These are phyloP conservation scores for Dromas ardeola DNA, from an alignment of 2,113 vertebrate genomes.

Conservation along the genomic window DNA sequence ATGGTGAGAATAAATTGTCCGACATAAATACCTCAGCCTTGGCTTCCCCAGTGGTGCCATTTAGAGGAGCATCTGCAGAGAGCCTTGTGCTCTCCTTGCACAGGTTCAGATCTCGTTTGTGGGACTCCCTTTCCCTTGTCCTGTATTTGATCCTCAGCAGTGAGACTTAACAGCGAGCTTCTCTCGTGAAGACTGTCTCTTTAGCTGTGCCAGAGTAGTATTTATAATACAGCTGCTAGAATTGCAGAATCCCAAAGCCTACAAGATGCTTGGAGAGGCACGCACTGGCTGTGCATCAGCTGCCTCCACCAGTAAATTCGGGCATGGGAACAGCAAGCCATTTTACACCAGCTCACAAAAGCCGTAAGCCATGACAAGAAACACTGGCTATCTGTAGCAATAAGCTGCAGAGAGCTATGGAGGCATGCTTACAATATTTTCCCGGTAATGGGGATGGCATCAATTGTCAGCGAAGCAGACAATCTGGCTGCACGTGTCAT, in stretches of 20 bases:
- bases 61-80: neutral
- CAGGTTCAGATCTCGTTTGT: neutral
- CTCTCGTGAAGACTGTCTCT: neutral
- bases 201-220: neutral
- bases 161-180: neutral
- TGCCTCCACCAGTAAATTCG: neutral
- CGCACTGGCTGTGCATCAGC: neutral
- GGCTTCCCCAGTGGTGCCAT: neutral
- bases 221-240: neutral
- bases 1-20: neutral
- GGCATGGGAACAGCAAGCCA: neutral
- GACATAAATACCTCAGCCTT: neutral
- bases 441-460: constrained; percentile 30
- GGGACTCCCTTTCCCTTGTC: neutral
- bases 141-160: neutral
- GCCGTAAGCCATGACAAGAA: neutral
- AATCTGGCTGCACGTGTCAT: constrained; percentile 49
- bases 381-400: neutral
- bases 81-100: fast-evolving
- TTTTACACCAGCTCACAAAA: constrained; percentile 16
- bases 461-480: constrained; percentile 45
- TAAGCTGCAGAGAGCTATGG: neutral
- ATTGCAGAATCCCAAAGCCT: neutral
- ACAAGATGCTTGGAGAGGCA: neutral
- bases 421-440: constrained; percentile 21